Conservation (phyloP, 2,113 vertebrate species). For the Ammodytes dubius region DNA sequence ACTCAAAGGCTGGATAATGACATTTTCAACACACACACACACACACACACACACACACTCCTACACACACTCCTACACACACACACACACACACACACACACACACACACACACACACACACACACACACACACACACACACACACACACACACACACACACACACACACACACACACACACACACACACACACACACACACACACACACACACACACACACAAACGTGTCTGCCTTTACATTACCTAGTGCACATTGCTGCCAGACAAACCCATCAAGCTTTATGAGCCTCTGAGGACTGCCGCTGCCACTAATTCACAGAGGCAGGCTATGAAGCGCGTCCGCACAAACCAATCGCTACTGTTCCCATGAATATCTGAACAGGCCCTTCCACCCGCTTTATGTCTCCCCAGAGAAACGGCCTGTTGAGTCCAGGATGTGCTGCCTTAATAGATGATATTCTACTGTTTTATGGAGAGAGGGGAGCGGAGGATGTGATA, state of each 20-base stretch:
- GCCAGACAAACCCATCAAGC: conserved; percentile 72
- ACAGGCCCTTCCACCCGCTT: conserved; percentile 30
- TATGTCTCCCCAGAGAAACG: conserved; percentile 29
- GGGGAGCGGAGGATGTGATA: background rate
- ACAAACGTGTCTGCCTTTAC: conserved; percentile 32
- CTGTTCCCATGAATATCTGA: conserved; percentile 73
- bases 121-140: background rate
- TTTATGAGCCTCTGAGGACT: conserved; percentile 59
- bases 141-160: conserved; percentile 1
- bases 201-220: background rate
- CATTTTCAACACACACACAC: conserved; percentile 11
- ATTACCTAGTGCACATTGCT: conserved; percentile 56
- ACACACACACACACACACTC: background rate
- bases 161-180: background rate
- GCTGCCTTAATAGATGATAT: conserved; percentile 36
- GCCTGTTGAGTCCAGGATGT: conserved; percentile 50
- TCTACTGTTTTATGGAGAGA: conserved; percentile 31
- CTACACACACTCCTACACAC: too few relatives aligned
- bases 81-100: background rate
- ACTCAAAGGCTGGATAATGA: conserved; percentile 32
- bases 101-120: conserved; percentile 6
- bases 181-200: background rate
- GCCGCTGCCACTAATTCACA: conserved; percentile 54
- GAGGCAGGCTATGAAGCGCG: conserved; percentile 51
- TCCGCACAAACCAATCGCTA: conserved; percentile 45